Conservation (phyloP, 2,113 vertebrate genomes). For the Nesospiza acunhae region DNA sequence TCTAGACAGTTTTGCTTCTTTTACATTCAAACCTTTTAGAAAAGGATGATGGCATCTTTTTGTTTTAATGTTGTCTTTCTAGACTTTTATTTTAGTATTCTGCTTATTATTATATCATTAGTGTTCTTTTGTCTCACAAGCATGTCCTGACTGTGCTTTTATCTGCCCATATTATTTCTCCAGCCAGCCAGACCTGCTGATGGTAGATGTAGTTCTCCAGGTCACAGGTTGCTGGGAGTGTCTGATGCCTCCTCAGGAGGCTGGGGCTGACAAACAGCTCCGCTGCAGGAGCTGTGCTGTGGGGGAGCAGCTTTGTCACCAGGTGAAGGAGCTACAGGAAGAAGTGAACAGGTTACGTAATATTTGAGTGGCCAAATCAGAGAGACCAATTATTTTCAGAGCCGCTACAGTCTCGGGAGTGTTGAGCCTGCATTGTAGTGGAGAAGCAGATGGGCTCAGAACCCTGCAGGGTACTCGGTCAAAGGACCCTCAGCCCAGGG, state of each 20-base stretch:
- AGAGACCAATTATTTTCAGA: neutral
- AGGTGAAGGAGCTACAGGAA: neutral
- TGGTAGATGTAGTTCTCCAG: neutral
- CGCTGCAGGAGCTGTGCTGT: neutral
- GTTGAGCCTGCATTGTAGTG: neutral
- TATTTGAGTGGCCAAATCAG: accelerated
- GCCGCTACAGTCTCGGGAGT: neutral
- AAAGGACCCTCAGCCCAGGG: neutral
- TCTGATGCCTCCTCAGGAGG: neutral
- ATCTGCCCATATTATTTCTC: neutral
- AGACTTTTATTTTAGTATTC: neutral
- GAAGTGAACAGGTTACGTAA: neutral
- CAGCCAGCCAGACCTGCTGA: neutral
- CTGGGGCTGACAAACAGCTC: neutral
- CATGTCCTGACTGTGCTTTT: neutral
- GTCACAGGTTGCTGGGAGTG: neutral
- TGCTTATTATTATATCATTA: neutral
- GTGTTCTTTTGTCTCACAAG: neutral
- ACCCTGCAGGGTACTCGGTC: neutral
- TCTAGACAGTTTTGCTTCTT: neutral
- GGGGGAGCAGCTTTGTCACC: neutral
- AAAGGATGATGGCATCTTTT: neutral
- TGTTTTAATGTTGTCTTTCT: neutral
- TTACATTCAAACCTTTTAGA: neutral
- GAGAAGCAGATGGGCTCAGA: neutral